Percentiles rank a stretch among this genome's conserved stretches.
Evolutionary conservation across 2,888 invertebrate genomes (phyloP).

Genomic region (Lasioglossum malachurum): DNA sequence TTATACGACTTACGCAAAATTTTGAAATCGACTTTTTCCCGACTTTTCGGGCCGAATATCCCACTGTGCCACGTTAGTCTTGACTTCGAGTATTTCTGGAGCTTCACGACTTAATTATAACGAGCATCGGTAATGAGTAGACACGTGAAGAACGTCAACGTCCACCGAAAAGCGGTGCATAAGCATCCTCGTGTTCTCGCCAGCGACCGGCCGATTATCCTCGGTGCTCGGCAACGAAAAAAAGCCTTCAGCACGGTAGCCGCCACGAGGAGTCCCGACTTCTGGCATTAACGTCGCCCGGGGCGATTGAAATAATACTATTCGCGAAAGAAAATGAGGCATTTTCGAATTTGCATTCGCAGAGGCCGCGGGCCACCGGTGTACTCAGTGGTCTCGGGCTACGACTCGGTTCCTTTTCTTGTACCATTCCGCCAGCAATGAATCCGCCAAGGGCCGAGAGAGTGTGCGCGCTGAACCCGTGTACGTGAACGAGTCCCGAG

Average conservation of each 20-base stretch:
- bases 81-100: too few relatives aligned
- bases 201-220: slow-evolving; percentile 8
- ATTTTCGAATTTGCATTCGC: slow-evolving; percentile 77
- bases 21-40: too few relatives aligned
- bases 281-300: slow-evolving; percentile 37
- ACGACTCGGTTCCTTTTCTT: slow-evolving; percentile 40
- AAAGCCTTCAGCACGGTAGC: slow-evolving; percentile 6
- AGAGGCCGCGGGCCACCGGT: slow-evolving; percentile 60
- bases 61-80: not conserved
- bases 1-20: too few relatives aligned
- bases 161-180: not conserved
- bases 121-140: not conserved
- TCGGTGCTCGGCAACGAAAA: slow-evolving; percentile 1
- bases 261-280: slow-evolving; percentile 27
- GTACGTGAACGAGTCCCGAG: slow-evolving; percentile 3
- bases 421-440: slow-evolving; percentile 33
- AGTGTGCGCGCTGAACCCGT: not conserved
- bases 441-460: not conserved
- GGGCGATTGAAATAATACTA: slow-evolving; percentile 62
- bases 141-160: not conserved
- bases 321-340: slow-evolving; percentile 69
- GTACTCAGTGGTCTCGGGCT: slow-evolving; percentile 58
- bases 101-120: not conserved
- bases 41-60: too few relatives aligned
- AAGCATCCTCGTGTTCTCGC: slow-evolving; percentile 11